phyloP scores from a whole-genome alignment of 2,888 invertebrate species.

The Lycaena phlaeas region DNA sequence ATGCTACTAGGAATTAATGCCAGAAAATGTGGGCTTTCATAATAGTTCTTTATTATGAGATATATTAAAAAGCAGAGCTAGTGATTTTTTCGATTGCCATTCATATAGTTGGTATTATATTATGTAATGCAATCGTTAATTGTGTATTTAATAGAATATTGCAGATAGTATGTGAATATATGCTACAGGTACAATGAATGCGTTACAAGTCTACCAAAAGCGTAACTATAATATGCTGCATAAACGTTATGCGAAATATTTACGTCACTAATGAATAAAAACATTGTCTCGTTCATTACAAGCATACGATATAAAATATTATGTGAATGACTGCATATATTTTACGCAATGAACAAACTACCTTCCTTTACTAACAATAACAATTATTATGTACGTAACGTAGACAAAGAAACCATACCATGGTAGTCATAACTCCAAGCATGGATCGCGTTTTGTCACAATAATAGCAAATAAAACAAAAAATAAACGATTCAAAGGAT shows the following conservation, averaged over 20 bases:
- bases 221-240: background rate
- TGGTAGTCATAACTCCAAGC: slow-evolving; percentile 73
- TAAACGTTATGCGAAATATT: background rate
- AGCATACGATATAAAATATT: slow-evolving; percentile 18
- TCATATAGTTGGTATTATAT: background rate
- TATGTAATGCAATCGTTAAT: background rate
- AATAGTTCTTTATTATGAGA: background rate
- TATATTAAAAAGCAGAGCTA: background rate
- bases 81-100: background rate
- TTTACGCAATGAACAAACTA: slow-evolving; percentile 36
- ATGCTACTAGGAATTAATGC: background rate
- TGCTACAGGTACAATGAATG: slow-evolving; percentile 18
- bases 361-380: slow-evolving; percentile 47
- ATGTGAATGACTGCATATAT: slow-evolving; percentile 19
- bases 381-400: slow-evolving; percentile 46
- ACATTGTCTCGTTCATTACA: slow-evolving; percentile 10
- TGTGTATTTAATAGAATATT: background rate
- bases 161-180: background rate
- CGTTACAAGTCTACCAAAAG: slow-evolving; percentile 18
- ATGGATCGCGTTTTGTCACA: slow-evolving; percentile 69
- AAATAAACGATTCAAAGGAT: slow-evolving; percentile 39
- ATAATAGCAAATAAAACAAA: slow-evolving; percentile 46
- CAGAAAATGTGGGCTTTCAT: background rate
- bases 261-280: background rate
- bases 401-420: slow-evolving; percentile 74